Evolutionary conservation across 1,140 invertebrate genomes (phyloP), one percentile per base, ranked within the genome.

Genomic region (Trichonephila clavipes): DNA sequence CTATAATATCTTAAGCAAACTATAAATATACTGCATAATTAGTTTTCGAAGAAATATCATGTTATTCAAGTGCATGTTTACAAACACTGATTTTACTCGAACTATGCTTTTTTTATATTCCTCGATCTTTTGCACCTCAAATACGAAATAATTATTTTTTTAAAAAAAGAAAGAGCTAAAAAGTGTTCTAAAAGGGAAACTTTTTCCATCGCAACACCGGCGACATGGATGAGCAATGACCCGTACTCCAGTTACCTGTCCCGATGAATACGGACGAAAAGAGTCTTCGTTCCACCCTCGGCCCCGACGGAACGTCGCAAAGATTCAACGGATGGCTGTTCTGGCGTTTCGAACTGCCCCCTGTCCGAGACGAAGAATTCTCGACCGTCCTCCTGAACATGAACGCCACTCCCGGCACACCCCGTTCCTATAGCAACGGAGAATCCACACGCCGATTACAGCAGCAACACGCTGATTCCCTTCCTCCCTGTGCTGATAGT

Each of bases 281-380:
- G 40, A 69, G 6, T 40, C 62, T 24, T 58, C 34, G 19, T 44
- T 58, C 44, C 64, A 72, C 44, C n/a, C 3, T n/a, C 66, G 64
- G n/a, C 8, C 44, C 24, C 66, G 51, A 62, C 69, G 44, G 44
- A 62, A 62, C 89, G 34, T 62, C 64, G n/a, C 83, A 40, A 21
- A 51, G 28, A 88, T 94, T 92, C 90, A 92, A 92, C 90, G 94
- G 83, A 72, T 94, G 94, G 94, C 85, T 88, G 61, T 94, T 90
- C 94, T 94, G 94, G 94, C 85, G 94, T 88, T 34, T 61, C 77
- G 86, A 94, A 24, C 64, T 86, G 5, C 90, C 94, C 69, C 34
- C 44, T 34, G 24, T 94, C n/a, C 69, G 19, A 51, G 94, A 92
- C 83, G 90, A 92, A n/a, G 88, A 94, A 92, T 82, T 92, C 34